Evolutionary conservation across 2,888 invertebrate genomes (phyloP).

Genomic region (Morpho deidamia): DNA sequence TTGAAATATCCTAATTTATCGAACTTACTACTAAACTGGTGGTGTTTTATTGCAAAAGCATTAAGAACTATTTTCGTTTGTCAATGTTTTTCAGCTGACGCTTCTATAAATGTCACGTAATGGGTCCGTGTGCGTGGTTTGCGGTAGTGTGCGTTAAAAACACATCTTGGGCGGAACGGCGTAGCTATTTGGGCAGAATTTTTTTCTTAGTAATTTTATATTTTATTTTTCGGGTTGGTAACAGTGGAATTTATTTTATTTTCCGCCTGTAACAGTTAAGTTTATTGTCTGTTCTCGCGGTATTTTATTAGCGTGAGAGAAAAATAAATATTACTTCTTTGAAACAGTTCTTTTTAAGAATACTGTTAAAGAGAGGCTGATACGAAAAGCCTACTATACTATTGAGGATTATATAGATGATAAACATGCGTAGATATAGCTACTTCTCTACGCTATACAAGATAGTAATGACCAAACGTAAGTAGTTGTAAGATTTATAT

Average conservation of each 20-base stretch:
- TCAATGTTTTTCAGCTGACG: conserved; percentile 64
- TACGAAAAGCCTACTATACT: too few relatives aligned
- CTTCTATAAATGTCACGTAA: conserved; percentile 63
- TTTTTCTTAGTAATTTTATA: conserved; percentile 34
- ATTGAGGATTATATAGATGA: too few relatives aligned
- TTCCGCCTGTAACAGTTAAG: background rate
- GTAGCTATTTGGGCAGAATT: conserved; percentile 53
- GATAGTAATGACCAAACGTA: too few relatives aligned
- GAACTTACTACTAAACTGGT: conserved; percentile 33
- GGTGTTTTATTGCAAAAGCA: conserved; percentile 29
- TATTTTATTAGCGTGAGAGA: too few relatives aligned
- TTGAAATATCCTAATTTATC: conserved; percentile 71
- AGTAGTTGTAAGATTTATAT: too few relatives aligned
- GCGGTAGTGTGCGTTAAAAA: conserved; percentile 56
- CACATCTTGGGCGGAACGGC: conserved; percentile 58
- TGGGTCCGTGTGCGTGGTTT: conserved; percentile 31
- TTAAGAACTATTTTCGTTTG: conserved; percentile 38
- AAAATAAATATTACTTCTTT: too few relatives aligned
- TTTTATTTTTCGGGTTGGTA: conserved; percentile 8
- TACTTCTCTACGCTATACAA: too few relatives aligned
- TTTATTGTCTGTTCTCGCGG: too few relatives aligned
- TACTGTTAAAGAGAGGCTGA: too few relatives aligned
- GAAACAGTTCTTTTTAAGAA: too few relatives aligned
- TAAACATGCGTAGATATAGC: too few relatives aligned
- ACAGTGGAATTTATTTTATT: background rate